Conservation (phyloP, 2,888 invertebrate species). For the Lycaena phlaeas region DNA sequence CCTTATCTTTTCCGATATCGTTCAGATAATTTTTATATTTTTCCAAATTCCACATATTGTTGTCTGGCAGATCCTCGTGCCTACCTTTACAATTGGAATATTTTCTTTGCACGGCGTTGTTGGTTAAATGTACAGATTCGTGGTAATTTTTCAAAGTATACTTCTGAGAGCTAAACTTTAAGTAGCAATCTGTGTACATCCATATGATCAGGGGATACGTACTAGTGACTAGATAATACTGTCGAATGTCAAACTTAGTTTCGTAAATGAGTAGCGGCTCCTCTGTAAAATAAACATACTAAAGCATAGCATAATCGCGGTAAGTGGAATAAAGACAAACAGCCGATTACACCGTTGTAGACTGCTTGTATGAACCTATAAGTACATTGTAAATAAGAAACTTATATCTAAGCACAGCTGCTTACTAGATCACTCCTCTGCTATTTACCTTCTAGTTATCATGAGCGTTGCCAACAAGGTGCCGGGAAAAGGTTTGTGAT, state of each 20-base stretch:
- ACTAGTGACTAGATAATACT: conserved; percentile 89
- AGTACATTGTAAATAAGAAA: no score
- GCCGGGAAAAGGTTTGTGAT: no score
- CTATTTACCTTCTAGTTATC: no score
- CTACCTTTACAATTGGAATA: conserved; percentile 72
- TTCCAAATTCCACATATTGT: conserved; percentile 89
- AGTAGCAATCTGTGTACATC: conserved; percentile 89
- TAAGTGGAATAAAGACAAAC: no score
- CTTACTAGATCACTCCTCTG: no score
- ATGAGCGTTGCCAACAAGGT: no score
- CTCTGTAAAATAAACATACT: conserved; percentile 68
- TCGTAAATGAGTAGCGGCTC: conserved; percentile 85
- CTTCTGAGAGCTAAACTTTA: conserved; percentile 89
- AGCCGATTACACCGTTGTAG: no score
- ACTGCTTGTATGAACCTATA: no score
- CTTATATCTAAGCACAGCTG: no score
- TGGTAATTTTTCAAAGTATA: conserved; percentile 85
- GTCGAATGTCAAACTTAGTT: conserved; percentile 93
- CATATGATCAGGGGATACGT: conserved; percentile 86
- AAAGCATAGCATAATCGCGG: no score
- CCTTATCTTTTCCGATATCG: conserved; percentile 69
- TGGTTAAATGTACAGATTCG: conserved; percentile 89
- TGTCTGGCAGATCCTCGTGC: conserved; percentile 77
- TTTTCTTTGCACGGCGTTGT: conserved; percentile 88
- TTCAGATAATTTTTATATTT: conserved; percentile 78